phyloP scores from a whole-genome alignment of 2,797 vertebrate species.

The Cossypha heuglini region DNA sequence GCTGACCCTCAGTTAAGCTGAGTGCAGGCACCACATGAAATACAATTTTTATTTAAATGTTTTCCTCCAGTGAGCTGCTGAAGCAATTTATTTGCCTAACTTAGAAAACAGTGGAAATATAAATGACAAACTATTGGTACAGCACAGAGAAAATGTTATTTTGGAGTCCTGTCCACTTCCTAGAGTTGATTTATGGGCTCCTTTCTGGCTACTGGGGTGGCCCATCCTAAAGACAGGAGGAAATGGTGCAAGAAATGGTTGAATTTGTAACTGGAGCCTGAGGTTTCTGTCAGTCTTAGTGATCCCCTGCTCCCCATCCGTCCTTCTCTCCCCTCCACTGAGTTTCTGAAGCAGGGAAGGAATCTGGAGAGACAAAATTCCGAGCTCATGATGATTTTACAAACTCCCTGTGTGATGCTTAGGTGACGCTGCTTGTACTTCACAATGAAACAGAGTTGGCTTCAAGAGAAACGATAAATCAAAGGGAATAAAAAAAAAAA shows the following conservation, averaged over 20 bases:
- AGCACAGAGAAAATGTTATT: neutral
- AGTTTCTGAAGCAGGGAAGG: neutral
- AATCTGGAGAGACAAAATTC: neutral
- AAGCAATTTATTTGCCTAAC: neutral
- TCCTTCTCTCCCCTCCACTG: neutral
- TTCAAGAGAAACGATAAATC: neutral
- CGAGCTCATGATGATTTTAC: neutral
- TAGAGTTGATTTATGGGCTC: neutral
- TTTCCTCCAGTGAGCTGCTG: neutral
- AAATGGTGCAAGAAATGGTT: neutral
- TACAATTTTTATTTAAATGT: neutral
- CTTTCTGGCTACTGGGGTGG: neutral
- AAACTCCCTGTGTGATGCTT: neutral
- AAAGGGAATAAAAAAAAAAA: neutral
- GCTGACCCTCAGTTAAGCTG: neutral
- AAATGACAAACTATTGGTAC: neutral
- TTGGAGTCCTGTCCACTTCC: neutral
- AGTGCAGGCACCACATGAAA: neutral
- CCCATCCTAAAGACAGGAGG: neutral
- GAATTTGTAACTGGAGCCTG: neutral
- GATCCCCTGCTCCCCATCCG: neutral
- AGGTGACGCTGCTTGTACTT: neutral
- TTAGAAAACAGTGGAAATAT: neutral
- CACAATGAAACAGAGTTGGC: neutral
- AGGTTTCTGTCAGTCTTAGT: rapidly evolving